phyloP scores from a whole-genome alignment of 2,888 invertebrate species.

The Dryomyza anilis region DNA sequence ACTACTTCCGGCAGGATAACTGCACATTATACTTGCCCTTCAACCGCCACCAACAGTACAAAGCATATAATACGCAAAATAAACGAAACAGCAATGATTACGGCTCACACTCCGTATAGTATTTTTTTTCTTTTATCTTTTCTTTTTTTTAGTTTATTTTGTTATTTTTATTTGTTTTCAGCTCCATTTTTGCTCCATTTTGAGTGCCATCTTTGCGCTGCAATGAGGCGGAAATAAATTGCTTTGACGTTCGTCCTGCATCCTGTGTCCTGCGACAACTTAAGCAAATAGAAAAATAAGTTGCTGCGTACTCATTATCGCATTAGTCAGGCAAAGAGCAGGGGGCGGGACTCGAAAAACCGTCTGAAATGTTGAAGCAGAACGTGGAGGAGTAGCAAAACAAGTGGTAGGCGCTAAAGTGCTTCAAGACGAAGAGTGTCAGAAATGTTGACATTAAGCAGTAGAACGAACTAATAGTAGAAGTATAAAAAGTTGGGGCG shows the following conservation, averaged over 20 bases:
- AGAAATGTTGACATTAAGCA: too few species aligned
- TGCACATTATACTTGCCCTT: background rate
- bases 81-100: background rate
- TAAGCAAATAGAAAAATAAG: background rate
- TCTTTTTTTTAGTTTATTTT: background rate
- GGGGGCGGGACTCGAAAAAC: background rate
- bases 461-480: too few species aligned
- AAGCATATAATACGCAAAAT: background rate
- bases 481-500: too few species aligned
- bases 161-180: background rate
- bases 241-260: background rate
- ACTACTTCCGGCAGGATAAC: background rate
- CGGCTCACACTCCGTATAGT: too few species aligned
- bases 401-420: background rate
- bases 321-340: background rate
- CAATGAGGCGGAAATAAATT: constrained; percentile 2
- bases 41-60: too few species aligned
- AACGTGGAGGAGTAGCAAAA: background rate
- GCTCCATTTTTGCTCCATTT: background rate
- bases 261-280: background rate
- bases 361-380: background rate
- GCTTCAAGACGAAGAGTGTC: background rate
- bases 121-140: background rate
- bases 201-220: background rate
- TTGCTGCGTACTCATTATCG: background rate